Conservation (phyloP, 1,140 invertebrate genomes). For the Augochlora pura region DNA sequence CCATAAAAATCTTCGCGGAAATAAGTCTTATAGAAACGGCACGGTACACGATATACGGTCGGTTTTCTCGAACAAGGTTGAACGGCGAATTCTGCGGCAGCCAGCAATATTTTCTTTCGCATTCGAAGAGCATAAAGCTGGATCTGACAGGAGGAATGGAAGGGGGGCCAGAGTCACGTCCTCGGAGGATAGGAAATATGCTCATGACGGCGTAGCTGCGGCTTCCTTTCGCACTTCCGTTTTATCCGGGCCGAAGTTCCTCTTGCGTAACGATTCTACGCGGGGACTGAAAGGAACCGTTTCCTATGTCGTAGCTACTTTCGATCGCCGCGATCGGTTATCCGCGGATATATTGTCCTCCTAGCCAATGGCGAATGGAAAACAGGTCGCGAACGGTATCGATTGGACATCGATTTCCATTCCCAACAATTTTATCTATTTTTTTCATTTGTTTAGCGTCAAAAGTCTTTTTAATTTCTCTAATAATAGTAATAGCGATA, state of each 20-base stretch:
- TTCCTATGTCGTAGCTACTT: conserved; percentile 46
- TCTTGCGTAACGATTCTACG: conserved; percentile 69
- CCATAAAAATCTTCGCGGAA: too few relatives aligned
- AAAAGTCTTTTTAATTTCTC: too few relatives aligned
- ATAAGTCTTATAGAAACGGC: too few relatives aligned
- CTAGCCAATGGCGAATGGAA: too few relatives aligned
- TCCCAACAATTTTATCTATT: too few relatives aligned
- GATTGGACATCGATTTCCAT: too few relatives aligned
- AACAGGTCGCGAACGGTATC: too few relatives aligned
- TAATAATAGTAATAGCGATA: too few relatives aligned
- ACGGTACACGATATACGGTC: too few relatives aligned
- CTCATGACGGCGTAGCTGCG: conserved; percentile 68
- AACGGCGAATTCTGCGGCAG: neutral
- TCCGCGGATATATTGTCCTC: conserved; percentile 1
- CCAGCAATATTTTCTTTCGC: neutral
- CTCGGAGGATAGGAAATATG: conserved; percentile 71
- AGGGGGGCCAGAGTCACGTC: conserved; percentile 60
- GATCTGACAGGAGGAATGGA: conserved; percentile 47
- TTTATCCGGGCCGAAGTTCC: conserved; percentile 53
- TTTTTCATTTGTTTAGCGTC: too few relatives aligned
- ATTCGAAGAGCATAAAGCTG: neutral
- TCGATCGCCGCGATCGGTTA: conserved; percentile 20
- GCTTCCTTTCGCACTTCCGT: conserved; percentile 69
- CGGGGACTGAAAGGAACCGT: conserved; percentile 35
- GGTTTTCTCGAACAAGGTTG: neutral